Conservation (phyloP, 2,113 vertebrate genomes). For the Microcebus jonahi region DNA sequence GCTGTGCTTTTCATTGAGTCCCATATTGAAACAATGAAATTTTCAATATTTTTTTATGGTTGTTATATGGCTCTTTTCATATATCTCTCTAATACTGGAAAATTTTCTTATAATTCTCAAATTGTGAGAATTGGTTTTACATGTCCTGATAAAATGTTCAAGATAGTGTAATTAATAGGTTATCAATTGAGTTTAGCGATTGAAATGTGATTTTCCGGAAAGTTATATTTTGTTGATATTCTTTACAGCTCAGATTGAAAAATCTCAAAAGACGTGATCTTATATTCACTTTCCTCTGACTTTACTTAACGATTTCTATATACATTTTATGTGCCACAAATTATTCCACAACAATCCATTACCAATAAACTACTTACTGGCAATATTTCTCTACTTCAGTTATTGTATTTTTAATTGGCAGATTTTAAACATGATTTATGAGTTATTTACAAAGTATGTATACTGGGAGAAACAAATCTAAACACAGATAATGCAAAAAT, state of each 20-base stretch:
- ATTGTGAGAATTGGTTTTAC: background rate
- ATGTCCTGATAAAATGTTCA: background rate
- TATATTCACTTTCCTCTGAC: background rate
- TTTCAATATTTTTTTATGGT: background rate
- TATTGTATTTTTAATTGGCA: slow-evolving; percentile 77
- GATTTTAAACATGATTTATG: slow-evolving; percentile 62
- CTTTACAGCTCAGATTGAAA: slow-evolving; percentile 3
- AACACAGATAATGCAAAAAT: slow-evolving; percentile 49
- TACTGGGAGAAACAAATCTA: slow-evolving; percentile 4
- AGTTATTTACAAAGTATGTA: slow-evolving; percentile 65
- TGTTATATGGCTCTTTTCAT: background rate
- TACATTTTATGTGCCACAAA: background rate
- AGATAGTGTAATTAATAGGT: background rate
- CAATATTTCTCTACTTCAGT: slow-evolving; percentile 61
- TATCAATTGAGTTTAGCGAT: background rate
- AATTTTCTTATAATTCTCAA: slow-evolving; percentile 13
- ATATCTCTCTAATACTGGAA: background rate
- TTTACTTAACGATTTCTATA: background rate
- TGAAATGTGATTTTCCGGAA: background rate
- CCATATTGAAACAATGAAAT: background rate
- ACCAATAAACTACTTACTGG: slow-evolving; percentile 59
- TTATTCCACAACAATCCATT: slow-evolving; percentile 49
- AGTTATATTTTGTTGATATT: background rate
- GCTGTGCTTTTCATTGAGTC: background rate
- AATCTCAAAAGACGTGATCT: background rate